Evolutionary conservation across 2,797 vertebrate species (phyloP).

Genomic region (Etheostoma nigrum): DNA sequence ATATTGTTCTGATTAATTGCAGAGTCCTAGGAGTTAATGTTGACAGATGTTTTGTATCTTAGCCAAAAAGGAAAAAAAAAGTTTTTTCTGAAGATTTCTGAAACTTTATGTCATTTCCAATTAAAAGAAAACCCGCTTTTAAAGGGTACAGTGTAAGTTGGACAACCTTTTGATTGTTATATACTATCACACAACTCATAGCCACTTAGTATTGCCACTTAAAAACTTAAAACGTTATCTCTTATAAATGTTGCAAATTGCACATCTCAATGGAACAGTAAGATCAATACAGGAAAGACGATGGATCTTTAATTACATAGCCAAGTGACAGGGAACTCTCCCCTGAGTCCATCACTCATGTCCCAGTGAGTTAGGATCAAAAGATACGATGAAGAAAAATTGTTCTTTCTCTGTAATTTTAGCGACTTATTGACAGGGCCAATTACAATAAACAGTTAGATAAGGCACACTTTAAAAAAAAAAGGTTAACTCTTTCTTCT

Average conservation of each 20-base stretch:
- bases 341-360: conserved; percentile 53
- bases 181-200: conserved; percentile 26
- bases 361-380: conserved; percentile 43
- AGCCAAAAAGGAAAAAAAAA: neutral
- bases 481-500: neutral
- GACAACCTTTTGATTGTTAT: conserved; percentile 45
- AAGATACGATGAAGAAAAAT: conserved; percentile 30
- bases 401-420: conserved; percentile 5
- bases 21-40: neutral
- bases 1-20: neutral
- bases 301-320: conserved; percentile 51
- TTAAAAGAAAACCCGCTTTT: neutral
- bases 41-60: neutral
- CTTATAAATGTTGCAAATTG: conserved; percentile 41
- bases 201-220: conserved; percentile 14
- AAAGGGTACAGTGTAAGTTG: neutral
- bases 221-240: conserved; percentile 19
- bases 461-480: neutral
- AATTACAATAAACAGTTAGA: neutral
- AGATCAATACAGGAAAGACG: conserved; percentile 64
- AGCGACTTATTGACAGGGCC: neutral
- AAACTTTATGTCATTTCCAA: neutral
- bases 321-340: conserved; percentile 53
- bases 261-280: conserved; percentile 42
- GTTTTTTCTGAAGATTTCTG: neutral